A percentile compares a stretch with the other conserved stretches of the same genome.
Evolutionary conservation across 2,113 vertebrate species (phyloP).

Genomic region (Callithrix jacchus): DNA sequence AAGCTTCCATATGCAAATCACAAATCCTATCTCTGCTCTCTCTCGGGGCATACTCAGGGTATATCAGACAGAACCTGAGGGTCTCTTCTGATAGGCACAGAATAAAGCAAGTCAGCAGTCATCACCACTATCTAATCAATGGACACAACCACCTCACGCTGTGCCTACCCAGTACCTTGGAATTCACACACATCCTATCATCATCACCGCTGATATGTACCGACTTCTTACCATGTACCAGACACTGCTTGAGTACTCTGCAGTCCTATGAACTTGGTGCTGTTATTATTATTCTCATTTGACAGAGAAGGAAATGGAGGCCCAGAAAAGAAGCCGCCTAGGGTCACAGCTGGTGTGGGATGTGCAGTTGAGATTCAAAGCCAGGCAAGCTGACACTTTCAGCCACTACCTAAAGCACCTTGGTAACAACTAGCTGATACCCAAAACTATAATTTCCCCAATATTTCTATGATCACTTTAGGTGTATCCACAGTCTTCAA

Average conservation of each 20-base stretch:
- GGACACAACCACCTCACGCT: not conserved
- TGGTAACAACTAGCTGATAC: not conserved
- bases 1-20: not conserved
- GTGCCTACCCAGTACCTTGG: fast-evolving
- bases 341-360: too few species aligned
- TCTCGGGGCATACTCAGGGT: too few species aligned
- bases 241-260: not conserved
- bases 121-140: not conserved
- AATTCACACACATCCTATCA: not conserved
- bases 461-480: not conserved
- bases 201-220: not conserved
- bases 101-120: fast-evolving
- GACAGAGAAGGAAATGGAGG: not conserved
- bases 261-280: not conserved
- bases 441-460: not conserved
- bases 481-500: not conserved
- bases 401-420: not conserved
- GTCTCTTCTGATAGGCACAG: not conserved
- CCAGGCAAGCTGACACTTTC: not conserved
- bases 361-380: not conserved
- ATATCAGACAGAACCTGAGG: not conserved
- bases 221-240: not conserved
- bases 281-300: not conserved
- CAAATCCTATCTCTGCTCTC: not conserved
- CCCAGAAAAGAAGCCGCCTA: not conserved